These are phyloP conservation scores for Drosophila paulistorum DNA, from an alignment of 1,140 invertebrate genomes.

Conservation along the genomic window DNA sequence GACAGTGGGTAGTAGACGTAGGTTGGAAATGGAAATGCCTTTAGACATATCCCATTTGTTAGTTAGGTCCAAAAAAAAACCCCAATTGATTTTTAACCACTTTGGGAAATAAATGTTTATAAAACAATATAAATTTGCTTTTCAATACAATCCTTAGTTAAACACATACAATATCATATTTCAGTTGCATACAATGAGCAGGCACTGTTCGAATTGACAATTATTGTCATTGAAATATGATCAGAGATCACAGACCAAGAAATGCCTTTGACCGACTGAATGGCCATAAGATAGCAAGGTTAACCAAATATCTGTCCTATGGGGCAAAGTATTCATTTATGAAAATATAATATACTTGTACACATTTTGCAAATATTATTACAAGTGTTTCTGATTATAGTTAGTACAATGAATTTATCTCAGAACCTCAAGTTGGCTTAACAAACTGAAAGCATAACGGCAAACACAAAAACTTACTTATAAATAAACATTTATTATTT, in stretches of 20 bases:
- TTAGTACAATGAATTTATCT: conserved; percentile 3
- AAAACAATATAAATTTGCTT: not conserved
- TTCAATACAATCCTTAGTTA: no score
- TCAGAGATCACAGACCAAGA: conserved; percentile 1
- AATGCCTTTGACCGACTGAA: not conserved
- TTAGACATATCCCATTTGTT: not conserved
- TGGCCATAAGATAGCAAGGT: not conserved
- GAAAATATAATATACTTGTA: not conserved
- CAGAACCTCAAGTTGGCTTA: conserved; percentile 9
- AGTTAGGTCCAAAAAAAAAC: not conserved
- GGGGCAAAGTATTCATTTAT: not conserved
- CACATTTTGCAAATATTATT: conserved; percentile 43
- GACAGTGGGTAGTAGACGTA: not conserved
- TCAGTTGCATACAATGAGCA: conserved; percentile 35
- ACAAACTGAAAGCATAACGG: not conserved
- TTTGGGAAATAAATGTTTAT: not conserved
- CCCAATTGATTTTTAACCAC: not conserved
- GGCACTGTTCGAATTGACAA: conserved; percentile 36
- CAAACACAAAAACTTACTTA: not conserved
- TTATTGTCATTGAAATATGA: conserved; percentile 26
- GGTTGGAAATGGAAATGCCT: not conserved
- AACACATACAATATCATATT: not conserved
- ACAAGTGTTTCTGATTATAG: conserved; percentile 36
- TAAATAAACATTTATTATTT: conserved; percentile 2
- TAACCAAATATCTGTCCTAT: not conserved